Conservation (phyloP, 2,797 vertebrate species). For the Takifugu ocellatus region DNA sequence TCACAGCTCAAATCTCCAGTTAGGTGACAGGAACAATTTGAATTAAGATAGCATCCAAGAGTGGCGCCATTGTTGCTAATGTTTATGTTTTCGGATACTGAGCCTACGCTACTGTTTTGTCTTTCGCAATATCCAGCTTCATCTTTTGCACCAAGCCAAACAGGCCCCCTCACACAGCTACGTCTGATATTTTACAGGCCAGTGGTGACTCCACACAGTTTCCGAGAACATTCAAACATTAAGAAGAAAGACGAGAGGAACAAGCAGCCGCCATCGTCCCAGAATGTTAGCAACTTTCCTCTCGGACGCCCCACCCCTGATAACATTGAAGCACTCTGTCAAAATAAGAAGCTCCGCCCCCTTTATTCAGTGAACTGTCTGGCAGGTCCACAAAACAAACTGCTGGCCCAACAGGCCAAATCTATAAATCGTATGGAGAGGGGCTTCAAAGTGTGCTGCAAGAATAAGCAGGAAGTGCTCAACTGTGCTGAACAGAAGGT, state of each 20-base stretch:
- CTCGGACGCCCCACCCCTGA: conserved; percentile 62
- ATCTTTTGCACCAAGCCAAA: background rate
- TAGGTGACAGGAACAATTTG: too few species aligned
- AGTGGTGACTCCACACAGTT: background rate
- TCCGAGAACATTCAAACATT: background rate
- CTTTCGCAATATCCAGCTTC: too few species aligned
- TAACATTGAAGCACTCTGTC: conserved; percentile 59
- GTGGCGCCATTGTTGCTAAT: background rate
- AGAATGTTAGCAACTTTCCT: conserved; percentile 59
- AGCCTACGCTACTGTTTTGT: too few species aligned
- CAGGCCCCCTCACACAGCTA: background rate
- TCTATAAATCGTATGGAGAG: conserved; percentile 67
- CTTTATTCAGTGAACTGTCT: conserved; percentile 57
- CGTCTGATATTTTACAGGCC: conserved; percentile 43
- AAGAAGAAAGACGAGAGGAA: background rate
- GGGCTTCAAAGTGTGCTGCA: conserved; percentile 72
- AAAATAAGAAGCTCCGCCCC: conserved; percentile 52
- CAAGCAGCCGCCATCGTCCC: conserved; percentile 3
- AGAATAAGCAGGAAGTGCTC: conserved; percentile 36
- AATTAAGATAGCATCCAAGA: too few species aligned
- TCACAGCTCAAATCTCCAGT: too few species aligned
- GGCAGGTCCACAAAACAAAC: conserved; percentile 31
- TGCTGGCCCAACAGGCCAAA: conserved; percentile 62
- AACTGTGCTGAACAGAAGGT: conserved; percentile 68
- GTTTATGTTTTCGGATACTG: background rate